These are phyloP conservation scores for Acanthoscelides obtectus DNA, from an alignment of 2,888 invertebrate species.

Conservation along the genomic window DNA sequence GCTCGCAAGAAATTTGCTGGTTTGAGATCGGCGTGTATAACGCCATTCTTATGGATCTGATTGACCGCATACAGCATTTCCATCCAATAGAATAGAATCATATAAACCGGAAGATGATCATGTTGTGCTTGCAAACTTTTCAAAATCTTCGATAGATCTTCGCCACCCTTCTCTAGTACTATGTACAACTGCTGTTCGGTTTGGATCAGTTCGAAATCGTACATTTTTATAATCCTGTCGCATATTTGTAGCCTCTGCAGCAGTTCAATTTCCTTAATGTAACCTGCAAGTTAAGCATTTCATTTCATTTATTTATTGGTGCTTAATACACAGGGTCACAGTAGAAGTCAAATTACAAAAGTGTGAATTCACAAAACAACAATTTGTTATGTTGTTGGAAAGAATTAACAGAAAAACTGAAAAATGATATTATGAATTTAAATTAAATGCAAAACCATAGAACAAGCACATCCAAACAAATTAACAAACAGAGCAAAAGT, in stretches of 20 bases:
- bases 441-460: no score
- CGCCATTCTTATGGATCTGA: conserved; percentile 76
- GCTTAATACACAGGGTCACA: no score
- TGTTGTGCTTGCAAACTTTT: conserved; percentile 47
- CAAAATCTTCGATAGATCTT: conserved; percentile 77
- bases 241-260: conserved; percentile 77
- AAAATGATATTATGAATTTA: no score
- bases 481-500: no score
- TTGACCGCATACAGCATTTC: conserved; percentile 90
- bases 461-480: no score
- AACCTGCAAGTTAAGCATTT: no score
- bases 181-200: conserved; percentile 67
- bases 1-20: conserved; percentile 94
- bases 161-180: conserved; percentile 90
- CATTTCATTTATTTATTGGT: no score
- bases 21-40: conserved; percentile 95
- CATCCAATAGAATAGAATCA: conserved; percentile 85
- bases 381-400: no score
- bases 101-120: conserved; percentile 62
- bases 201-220: conserved; percentile 71
- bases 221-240: conserved; percentile 76
- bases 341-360: no score
- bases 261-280: conserved; percentile 83
- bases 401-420: no score
- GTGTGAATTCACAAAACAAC: no score